phyloP scores from a whole-genome alignment of 2,797 vertebrate genomes.

The Lophura swinhoii region DNA sequence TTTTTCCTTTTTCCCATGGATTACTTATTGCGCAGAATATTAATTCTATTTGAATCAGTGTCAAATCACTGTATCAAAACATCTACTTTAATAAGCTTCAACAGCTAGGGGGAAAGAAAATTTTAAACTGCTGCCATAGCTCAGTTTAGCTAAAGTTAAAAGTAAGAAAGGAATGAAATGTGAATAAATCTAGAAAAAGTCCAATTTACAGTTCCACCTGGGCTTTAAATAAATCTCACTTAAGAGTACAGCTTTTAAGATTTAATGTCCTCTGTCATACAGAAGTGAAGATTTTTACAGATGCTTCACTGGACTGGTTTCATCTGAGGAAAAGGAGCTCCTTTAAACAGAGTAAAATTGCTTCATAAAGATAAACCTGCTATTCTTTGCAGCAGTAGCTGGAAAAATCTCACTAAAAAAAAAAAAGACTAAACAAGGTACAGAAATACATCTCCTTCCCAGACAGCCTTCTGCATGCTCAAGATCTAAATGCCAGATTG shows the following conservation, averaged over 20 bases:
- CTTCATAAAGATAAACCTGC: not conserved
- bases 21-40: not conserved
- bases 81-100: not conserved
- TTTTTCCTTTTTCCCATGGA: not conserved
- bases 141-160: not conserved
- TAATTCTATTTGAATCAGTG: slow-evolving; percentile 10
- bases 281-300: not conserved
- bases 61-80: not conserved
- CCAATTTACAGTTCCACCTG: not conserved
- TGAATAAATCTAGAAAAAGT: not conserved
- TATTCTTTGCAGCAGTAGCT: not conserved
- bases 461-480: not conserved
- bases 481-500: not conserved
- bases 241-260: not conserved
- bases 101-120: not conserved
- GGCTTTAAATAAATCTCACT: not conserved
- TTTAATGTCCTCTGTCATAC: not conserved
- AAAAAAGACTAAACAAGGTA: not conserved
- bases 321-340: not conserved
- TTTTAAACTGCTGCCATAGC: not conserved
- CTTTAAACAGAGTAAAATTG: not conserved
- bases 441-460: not conserved
- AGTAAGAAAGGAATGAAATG: not conserved
- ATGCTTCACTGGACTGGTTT: not conserved
- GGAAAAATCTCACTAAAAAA: not conserved